Evolutionary conservation across 1,140 invertebrate genomes (phyloP).

Genomic region (Ephestia elutella): DNA sequence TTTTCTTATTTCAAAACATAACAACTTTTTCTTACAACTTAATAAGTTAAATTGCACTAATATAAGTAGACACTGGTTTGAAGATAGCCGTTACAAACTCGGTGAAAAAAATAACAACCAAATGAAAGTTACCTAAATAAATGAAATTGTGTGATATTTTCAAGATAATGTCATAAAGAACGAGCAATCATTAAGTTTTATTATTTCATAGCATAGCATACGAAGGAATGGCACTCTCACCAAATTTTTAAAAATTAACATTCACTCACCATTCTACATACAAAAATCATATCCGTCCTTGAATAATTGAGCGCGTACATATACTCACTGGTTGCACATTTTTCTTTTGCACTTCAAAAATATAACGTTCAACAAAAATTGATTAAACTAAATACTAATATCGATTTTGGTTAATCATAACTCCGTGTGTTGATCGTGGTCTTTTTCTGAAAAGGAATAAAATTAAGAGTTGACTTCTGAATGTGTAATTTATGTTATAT

Average conservation of each 20-base stretch:
- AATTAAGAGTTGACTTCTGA: not conserved
- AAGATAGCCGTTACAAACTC: not conserved
- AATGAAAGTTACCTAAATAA: no score
- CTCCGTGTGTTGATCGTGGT: slow-evolving; percentile 62
- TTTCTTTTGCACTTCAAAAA: not conserved
- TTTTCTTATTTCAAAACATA: slow-evolving; percentile 18
- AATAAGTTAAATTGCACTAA: not conserved
- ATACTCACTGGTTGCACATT: not conserved
- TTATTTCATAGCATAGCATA: not conserved
- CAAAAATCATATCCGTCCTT: slow-evolving; percentile 17
- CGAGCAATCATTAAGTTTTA: not conserved
- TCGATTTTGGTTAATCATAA: slow-evolving; percentile 66
- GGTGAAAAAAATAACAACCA: no score
- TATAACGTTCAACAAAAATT: slow-evolving; percentile 28
- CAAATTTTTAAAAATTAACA: no score
- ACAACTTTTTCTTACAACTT: slow-evolving; percentile 27
- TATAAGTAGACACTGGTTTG: not conserved
- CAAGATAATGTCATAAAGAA: no score
- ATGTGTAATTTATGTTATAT: no score
- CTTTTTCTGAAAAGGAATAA: slow-evolving; percentile 36
- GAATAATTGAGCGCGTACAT: slow-evolving; percentile 10
- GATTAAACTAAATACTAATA: slow-evolving; percentile 31
- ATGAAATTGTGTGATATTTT: no score
- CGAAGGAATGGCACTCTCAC: not conserved
- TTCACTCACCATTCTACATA: not conserved